A percentile compares a stretch with the other conserved stretches of the same genome.
These are phyloP conservation scores for Pseudonaja textilis DNA, from an alignment of 2,113 vertebrate genomes.

Conservation along the genomic window DNA sequence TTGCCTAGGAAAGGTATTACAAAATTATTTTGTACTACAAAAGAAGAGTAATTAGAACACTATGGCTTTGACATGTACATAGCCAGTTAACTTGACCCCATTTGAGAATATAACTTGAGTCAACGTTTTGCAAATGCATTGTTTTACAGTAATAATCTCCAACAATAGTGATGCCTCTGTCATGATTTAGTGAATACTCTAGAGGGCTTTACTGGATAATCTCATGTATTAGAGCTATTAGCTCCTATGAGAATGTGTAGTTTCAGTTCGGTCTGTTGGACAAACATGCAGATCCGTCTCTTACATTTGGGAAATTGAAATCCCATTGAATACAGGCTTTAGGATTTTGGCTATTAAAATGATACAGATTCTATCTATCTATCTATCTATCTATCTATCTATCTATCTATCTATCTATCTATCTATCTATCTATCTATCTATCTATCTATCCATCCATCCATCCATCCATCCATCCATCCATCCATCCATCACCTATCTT, in stretches of 20 bases:
- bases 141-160: neutral
- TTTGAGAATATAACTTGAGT: conserved; percentile 23
- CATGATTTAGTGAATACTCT: conserved; percentile 15
- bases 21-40: neutral
- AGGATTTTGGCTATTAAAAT: neutral
- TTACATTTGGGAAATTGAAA: neutral
- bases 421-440: no score
- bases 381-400: neutral
- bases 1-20: neutral
- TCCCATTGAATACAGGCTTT: neutral
- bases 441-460: no score
- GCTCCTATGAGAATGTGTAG: neutral
- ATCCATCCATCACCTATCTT: neutral
- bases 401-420: no score
- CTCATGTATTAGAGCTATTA: neutral
- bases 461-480: no score
- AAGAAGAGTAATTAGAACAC: neutral
- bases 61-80: neutral
- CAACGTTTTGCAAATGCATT: conserved; percentile 12
- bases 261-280: neutral
- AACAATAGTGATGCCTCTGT: conserved; percentile 8
- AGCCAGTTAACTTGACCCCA: neutral
- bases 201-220: neutral
- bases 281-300: neutral
- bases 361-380: neutral